Percentiles rank a stretch among this genome's conserved stretches.
Evolutionary conservation across 1,140 invertebrate genomes (phyloP).

Genomic region (Lucilia sericata): DNA sequence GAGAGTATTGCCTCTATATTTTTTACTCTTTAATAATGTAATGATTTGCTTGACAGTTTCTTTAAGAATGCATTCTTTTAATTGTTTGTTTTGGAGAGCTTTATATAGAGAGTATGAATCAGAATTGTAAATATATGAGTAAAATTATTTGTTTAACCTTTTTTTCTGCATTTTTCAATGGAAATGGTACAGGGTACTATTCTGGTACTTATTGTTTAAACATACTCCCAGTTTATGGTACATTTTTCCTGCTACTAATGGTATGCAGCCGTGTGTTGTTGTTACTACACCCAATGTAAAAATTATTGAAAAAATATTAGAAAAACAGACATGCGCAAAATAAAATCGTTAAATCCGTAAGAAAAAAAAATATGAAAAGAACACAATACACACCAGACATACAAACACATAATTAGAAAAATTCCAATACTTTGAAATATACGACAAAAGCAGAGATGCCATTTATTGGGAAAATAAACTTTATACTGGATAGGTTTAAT

Average conservation of each 20-base stretch:
- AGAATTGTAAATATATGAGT: no score
- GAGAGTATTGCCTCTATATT: no score
- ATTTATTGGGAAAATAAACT: neutral
- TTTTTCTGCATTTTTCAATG: neutral
- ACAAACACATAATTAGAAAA: slow-evolving; percentile 28
- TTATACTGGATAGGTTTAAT: no score
- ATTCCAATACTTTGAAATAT: slow-evolving; percentile 25
- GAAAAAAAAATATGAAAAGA: neutral
- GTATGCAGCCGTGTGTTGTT: neutral
- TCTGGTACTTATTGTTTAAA: no score
- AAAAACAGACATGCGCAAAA: slow-evolving; percentile 35
- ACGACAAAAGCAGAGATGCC: slow-evolving; percentile 8
- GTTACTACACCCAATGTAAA: slow-evolving; percentile 40
- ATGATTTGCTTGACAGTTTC: neutral
- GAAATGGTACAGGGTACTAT: neutral
- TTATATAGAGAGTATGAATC: no score
- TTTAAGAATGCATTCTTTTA: slow-evolving; percentile 14
- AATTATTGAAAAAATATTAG: slow-evolving; percentile 31
- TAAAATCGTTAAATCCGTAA: neutral
- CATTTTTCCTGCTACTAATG: neutral
- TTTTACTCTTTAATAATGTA: no score
- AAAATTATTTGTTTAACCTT: no score
- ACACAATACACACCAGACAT: neutral
- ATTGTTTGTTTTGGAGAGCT: neutral
- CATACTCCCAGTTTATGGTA: no score